Percentiles rank a stretch among this genome's conserved stretches.
Evolutionary conservation across 2,113 vertebrate species (phyloP).

Genomic region (Muscicapa adusta): DNA sequence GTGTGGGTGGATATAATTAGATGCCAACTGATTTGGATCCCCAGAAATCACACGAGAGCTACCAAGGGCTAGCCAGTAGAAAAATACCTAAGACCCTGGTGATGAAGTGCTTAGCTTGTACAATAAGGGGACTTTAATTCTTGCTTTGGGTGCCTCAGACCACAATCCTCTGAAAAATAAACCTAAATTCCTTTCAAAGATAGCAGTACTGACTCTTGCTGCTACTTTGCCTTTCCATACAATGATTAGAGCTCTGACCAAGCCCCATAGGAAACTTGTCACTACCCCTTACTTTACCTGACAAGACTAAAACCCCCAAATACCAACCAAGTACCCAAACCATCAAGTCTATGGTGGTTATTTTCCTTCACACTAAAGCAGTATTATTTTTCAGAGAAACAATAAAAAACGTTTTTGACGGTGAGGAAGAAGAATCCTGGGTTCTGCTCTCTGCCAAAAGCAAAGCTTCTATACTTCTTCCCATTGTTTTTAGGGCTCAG

Average conservation of each 20-base stretch:
- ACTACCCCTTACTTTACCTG: not conserved
- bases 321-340: not conserved
- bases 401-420: not conserved
- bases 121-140: not conserved
- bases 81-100: not conserved
- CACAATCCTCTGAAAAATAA: not conserved
- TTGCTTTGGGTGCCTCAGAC: not conserved
- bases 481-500: not conserved
- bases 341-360: not conserved
- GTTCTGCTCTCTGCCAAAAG: not conserved
- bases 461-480: not conserved
- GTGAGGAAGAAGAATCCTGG: not conserved
- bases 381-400: not conserved
- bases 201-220: not conserved
- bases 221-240: not conserved
- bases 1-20: not conserved
- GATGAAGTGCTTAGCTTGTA: not conserved
- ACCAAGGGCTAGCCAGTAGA: not conserved
- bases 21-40: not conserved
- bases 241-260: not conserved
- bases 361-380: not conserved
- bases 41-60: not conserved
- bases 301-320: not conserved
- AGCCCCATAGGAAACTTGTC: not conserved
- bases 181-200: not conserved